Percentiles rank a stretch among this genome's conserved stretches.
These are phyloP conservation scores for Trachymyrmex cornetzi DNA, from an alignment of 1,140 invertebrate genomes.

Conservation along the genomic window DNA sequence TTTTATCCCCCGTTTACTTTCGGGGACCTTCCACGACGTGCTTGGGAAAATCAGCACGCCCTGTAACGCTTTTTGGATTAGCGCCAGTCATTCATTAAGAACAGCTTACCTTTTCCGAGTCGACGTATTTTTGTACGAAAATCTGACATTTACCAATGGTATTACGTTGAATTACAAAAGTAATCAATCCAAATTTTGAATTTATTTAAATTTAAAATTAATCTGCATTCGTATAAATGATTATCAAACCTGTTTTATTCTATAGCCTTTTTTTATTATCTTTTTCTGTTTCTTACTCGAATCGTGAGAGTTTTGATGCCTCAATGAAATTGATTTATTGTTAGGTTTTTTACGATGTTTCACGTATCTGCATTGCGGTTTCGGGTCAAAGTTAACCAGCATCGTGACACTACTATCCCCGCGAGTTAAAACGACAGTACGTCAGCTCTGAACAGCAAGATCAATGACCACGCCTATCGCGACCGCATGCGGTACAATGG, in stretches of 20 bases:
- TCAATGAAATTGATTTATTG: background rate
- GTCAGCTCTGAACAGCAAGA: slow-evolving; percentile 49
- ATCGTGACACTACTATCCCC: slow-evolving; percentile 35
- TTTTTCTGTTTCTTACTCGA: background rate
- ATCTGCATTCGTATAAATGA: too few species aligned
- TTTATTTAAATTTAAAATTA: too few species aligned
- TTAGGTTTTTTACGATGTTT: slow-evolving; percentile 11
- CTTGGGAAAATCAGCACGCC: slow-evolving; percentile 74
- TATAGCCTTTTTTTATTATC: background rate
- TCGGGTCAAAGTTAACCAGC: slow-evolving; percentile 37
- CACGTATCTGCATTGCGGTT: slow-evolving; percentile 4
- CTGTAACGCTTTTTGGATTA: slow-evolving; percentile 65
- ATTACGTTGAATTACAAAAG: background rate
- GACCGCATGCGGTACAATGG: slow-evolving; percentile 50
- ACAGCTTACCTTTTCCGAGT: slow-evolving; percentile 32
- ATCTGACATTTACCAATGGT: background rate
- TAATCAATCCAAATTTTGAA: background rate
- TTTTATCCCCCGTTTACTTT: slow-evolving; percentile 78
- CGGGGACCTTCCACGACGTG: slow-evolving; percentile 57
- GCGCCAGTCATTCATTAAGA: slow-evolving; percentile 74
- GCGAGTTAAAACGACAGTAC: slow-evolving; percentile 56
- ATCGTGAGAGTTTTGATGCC: slow-evolving; percentile 7
- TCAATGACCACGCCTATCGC: slow-evolving; percentile 60
- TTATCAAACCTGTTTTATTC: background rate
- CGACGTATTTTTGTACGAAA: background rate